phyloP scores from a whole-genome alignment of 2,797 vertebrate genomes.

The Danio aesculapii region DNA sequence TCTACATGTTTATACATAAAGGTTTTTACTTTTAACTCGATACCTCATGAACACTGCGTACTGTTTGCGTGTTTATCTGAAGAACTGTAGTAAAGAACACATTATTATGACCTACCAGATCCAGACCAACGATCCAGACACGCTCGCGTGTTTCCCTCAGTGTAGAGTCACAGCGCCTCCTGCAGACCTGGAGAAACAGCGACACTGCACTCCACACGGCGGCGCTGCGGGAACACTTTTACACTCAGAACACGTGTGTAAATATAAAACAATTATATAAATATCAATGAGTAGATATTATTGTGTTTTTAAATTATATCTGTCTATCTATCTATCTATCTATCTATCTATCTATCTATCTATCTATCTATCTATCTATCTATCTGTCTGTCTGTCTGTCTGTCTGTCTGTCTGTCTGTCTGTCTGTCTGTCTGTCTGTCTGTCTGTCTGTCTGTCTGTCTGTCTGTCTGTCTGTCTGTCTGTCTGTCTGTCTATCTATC shows the following conservation, averaged over 20 bases:
- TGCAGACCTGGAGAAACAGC: background rate
- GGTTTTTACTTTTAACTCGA: accelerated
- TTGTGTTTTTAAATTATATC: too few species aligned
- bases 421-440: too few species aligned
- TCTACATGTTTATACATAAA: background rate
- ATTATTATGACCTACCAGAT: background rate
- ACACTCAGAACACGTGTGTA: too few species aligned
- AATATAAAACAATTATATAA: too few species aligned
- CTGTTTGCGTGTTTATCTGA: background rate
- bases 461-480: too few species aligned
- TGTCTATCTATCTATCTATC: background rate
- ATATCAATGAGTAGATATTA: too few species aligned
- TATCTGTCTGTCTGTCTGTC: too few species aligned
- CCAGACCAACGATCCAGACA: background rate
- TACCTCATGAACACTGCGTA: background rate
- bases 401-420: too few species aligned
- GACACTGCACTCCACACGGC: background rate
- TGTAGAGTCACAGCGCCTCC: background rate
- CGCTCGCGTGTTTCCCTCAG: too few species aligned
- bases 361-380: background rate
- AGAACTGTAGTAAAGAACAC: background rate
- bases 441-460: too few species aligned
- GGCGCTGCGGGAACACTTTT: background rate
- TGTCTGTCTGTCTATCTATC: too few species aligned
- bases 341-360: background rate